These are phyloP conservation scores for Myiotriccus ornatus DNA, from an alignment of 2,797 vertebrate species.

Conservation along the genomic window DNA sequence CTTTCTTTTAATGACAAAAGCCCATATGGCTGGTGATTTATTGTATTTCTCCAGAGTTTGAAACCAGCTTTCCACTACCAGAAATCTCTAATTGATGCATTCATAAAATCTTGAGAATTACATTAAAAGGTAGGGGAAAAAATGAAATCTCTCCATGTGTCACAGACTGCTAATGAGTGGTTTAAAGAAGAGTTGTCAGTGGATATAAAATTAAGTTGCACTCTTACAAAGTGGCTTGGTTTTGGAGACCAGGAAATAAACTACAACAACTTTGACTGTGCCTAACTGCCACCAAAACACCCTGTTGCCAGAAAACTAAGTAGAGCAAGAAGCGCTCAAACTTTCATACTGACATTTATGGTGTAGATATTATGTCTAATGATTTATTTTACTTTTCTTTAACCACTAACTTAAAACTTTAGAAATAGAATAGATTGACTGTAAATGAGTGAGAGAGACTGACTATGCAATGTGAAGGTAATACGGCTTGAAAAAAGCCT, in stretches of 20 bases:
- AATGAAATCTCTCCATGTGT: background rate
- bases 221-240: background rate
- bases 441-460: background rate
- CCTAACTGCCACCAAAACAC: background rate
- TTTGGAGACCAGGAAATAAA: constrained; percentile 17
- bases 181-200: background rate
- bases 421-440: background rate
- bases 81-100: background rate
- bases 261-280: background rate
- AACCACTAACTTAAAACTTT: background rate
- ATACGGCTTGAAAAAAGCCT: background rate
- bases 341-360: background rate
- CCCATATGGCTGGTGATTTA: constrained; percentile 14
- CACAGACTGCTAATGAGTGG: background rate
- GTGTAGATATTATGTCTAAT: background rate
- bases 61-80: constrained; percentile 3
- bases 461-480: background rate
- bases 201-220: background rate
- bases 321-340: background rate
- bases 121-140: background rate
- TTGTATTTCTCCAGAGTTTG: background rate
- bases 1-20: constrained; percentile 28
- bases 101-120: constrained; percentile 11
- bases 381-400: background rate
- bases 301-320: background rate